Evolutionary conservation across 1,140 invertebrate species (phyloP), one percentile per base, ranked within the genome.

Genomic region (Drosophila grimshawi): DNA sequence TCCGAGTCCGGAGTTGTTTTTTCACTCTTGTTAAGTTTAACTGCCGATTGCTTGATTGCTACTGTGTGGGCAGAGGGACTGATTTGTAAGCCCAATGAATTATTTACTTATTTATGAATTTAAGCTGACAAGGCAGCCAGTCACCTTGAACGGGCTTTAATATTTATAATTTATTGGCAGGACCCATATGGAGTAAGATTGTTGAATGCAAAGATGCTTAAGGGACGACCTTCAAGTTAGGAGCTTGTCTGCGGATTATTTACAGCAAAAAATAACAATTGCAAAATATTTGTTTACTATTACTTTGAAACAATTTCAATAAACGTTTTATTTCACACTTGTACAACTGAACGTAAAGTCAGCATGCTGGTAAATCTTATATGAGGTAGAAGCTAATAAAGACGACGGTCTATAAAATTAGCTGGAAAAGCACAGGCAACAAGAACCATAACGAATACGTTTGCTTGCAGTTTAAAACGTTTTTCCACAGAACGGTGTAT

Each of bases 81-180:
- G 39, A 57, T 72, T 76, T 37, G 76, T 77, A 71, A 85, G 80
- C 64, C 76, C 62, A 79, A 83, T 73, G 85, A 77, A 77, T 68
- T 83, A 80, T 80, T 79, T 76, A 52, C 71, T 68, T 73, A 35
- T 39, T 30, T 70, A 5, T 62, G 41, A 72, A 73, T 56, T 75
- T 86, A 78, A 85, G 81, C 81, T 76, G 81, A 61, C 70, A 61
- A 59, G 39, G 32, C 55, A 30, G 51, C 35, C 56, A 10, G 8
- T 10, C 39, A n/a, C 72, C 81, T 86, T 85, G 81, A 78, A 61
- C 74, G 60, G 61, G 46, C 69, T 81, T 78, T 81, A 81, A 74
- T 81, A 80, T 72, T 61, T 62, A 37, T 35, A 61, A 60, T 67
- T 66, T 46, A 66, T 60, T 60, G 55, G n/a, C 53, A 46, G 67